Base-by-base conservation (phyloP, 2,797 vertebrate species). In the Salarias fasciatus region DNA sequence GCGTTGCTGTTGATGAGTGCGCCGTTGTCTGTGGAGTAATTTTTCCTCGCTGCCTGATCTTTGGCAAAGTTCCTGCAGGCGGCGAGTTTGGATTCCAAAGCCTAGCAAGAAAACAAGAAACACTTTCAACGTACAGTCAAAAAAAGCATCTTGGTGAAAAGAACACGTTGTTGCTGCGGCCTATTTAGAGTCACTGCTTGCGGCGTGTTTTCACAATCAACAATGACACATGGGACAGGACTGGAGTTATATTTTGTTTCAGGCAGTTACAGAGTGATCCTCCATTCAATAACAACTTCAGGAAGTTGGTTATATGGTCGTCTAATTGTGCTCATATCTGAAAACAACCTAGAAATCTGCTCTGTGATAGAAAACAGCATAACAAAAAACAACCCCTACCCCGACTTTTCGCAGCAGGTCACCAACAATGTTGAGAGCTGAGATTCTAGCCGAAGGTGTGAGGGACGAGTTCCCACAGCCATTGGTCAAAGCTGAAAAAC, bases 381-480 rank as follows among this genome's bases (percentile, higher is more conserved):
- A 24, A 2, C 24, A 24, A 2, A 24, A 3, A 11, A 55, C 13
- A 83, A 24, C 24, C 18, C 95, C 83, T 91, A 99, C 97, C 94
- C 97, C 97, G 8, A 99, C 97, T 95, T 99, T 99, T 79, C 96
- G 93, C 79, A 99, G 87, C 62, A 99, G 95, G 85, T 99, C 97
- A 15, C 97, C 96, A 67, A 99, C 97, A 15, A 99, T 99, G 84
- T 97, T 98, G 66, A 99, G 95, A 30, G 97, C 97, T 42, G 97
- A 98, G 92, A 99, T 97, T 86, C 97, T 93, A 33, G 96, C 97
- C 69, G 97, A 98, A 12, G 97, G 96, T 51, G 97, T 98, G 60
- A 99, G 93, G 11, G 96, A 93, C 3, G 96, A 94, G 88, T 86
- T 95, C 76, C 94, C 95, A 88, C 95, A 97, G 60, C 96, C 95